Conservation (phyloP, 2,888 invertebrate species). For the Cephonodes hylas region DNA sequence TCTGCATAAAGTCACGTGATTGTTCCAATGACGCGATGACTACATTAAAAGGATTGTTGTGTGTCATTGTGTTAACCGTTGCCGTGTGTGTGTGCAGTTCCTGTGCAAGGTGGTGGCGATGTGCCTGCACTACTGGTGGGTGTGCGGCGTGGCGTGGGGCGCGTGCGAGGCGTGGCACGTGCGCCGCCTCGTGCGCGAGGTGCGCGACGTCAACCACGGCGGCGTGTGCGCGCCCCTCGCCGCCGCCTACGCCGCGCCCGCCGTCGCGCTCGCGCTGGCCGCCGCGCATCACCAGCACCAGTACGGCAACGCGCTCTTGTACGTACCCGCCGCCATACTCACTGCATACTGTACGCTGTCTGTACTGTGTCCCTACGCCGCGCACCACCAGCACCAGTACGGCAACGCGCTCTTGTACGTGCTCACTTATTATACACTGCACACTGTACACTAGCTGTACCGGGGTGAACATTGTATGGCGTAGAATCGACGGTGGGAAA, state of each 20-base stretch:
- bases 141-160: conserved; percentile 94
- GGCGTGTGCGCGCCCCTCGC: conserved; percentile 96
- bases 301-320: conserved; percentile 97
- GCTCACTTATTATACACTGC: conserved; percentile 83
- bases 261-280: conserved; percentile 93
- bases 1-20: too few relatives aligned
- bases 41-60: neutral
- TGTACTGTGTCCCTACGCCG: too few relatives aligned
- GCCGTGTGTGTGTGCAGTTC: conserved; percentile 80
- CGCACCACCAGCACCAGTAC: conserved; percentile 89
- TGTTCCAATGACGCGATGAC: neutral
- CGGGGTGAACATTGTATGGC: too few relatives aligned
- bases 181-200: conserved; percentile 96
- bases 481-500: too few relatives aligned
- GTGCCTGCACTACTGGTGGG: conserved; percentile 95
- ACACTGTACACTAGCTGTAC: neutral
- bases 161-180: conserved; percentile 95
- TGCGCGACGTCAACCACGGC: conserved; percentile 97
- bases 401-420: too few relatives aligned
- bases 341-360: too few relatives aligned
- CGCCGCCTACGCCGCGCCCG: conserved; percentile 95
- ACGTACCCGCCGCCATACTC: conserved; percentile 67
- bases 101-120: conserved; percentile 95
- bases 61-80: too few relatives aligned
- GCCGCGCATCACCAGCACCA: conserved; percentile 96